Evolutionary conservation across 2,797 vertebrate species (phyloP).

Genomic region (Oophaga sylvatica): DNA sequence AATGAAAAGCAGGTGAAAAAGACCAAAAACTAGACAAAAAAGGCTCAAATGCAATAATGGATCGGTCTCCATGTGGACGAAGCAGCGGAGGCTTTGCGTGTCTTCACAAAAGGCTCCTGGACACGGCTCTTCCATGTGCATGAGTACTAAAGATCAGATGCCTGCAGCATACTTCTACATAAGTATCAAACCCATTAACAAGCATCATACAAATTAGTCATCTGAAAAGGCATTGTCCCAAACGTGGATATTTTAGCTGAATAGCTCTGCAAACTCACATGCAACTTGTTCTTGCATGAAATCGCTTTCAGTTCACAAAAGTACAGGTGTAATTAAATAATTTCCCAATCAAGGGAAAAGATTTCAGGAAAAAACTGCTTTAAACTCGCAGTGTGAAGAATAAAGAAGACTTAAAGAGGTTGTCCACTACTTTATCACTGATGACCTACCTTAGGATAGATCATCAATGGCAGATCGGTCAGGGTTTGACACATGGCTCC

Average conservation of each 20-base stretch:
- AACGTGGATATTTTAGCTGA: background rate
- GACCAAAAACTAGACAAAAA: no score
- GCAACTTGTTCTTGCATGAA: constrained; percentile 31
- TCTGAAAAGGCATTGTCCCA: constrained; percentile 12
- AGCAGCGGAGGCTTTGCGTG: background rate
- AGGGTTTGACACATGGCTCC: no score
- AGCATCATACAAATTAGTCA: constrained; percentile 27
- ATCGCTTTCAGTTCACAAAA: background rate
- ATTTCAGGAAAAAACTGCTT: background rate
- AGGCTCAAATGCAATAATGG: no score
- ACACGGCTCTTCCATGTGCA: background rate
- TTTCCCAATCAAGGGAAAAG: constrained; percentile 14
- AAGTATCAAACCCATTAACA: background rate
- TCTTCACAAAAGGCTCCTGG: background rate
- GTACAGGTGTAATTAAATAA: constrained; percentile 1
- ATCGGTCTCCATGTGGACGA: background rate
- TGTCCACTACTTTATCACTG: background rate
- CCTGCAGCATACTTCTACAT: background rate
- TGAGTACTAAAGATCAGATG: background rate
- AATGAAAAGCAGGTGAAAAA: no score
- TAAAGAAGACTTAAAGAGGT: background rate
- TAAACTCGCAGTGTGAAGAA: background rate
- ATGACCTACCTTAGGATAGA: no score
- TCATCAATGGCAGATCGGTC: no score
- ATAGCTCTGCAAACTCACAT: background rate